Base-by-base conservation (phyloP, 2,888 invertebrate species). In the Mesorhabditis sp. region DNA sequence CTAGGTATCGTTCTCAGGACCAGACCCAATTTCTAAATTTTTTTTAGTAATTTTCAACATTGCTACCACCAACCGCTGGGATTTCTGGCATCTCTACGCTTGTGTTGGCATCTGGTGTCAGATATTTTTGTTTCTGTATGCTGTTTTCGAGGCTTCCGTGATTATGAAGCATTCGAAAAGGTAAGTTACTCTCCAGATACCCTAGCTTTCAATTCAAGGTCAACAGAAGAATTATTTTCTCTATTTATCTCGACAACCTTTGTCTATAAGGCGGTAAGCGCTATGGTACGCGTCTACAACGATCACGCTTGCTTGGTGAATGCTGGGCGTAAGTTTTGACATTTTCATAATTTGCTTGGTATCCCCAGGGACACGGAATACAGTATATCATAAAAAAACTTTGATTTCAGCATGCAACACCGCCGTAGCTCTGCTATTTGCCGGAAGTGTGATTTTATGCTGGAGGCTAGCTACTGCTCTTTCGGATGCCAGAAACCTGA, bases 51-150 rank as follows among this genome's bases (percentile, higher is more conserved):
- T 77, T 65, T 68, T 70, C 65, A 66, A 70, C 45, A 74, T 79
- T 41, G 65, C 79, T 7, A 45, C 66, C n/a, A 67, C 67, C 10
- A 66, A 67, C 10, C 67, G 67, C 44, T 73, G 72, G 71, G 75
- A 80, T 50, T 79, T 79, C 71, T 77, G 72, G 68, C 71, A 72
- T 61, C 65, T 79, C 6, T 79, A 79, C 68, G 69, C 75, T 15
- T 67, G 67, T 43, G 74, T 74, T 45, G 79, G 79, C 4, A 42
- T 81, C 3, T 79, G 78, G 78, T 76, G 15, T 43, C 61, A 70
- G 58, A 43, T 77, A 43, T 74, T 73, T 45, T 67, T 79, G 69
- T 43, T 69, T 13, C 7, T 80, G 6, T 72, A 71, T 7, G 79
- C 80, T 2, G 4, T 76, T 10, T 72, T 72, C 41, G 71, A 79